Evolutionary conservation across 2,888 invertebrate species (phyloP).

Genomic region (Caenorhabditis sp.): DNA sequence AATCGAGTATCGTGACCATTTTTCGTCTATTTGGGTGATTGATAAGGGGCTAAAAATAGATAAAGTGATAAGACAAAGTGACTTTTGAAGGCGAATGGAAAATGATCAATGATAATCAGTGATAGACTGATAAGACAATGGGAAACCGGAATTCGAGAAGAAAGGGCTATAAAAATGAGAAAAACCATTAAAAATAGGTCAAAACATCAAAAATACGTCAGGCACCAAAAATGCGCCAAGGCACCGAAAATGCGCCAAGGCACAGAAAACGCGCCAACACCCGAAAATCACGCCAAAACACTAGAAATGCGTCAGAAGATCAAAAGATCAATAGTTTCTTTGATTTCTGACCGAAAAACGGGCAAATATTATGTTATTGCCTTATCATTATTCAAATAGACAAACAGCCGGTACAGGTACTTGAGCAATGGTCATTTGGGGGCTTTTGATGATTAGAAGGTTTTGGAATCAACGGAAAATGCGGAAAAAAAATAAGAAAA

Average conservation of each 20-base stretch:
- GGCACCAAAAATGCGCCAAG: background rate
- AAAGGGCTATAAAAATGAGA: conserved; percentile 13
- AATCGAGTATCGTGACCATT: background rate
- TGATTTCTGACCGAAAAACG: too few relatives aligned
- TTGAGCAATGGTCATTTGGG: too few relatives aligned
- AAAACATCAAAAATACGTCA: background rate
- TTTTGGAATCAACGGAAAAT: too few relatives aligned
- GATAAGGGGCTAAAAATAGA: conserved; percentile 48
- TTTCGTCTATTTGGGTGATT: conserved; percentile 43
- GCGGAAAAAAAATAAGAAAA: too few relatives aligned
- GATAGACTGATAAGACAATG: conserved; percentile 5
- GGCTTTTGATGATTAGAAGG: too few relatives aligned
- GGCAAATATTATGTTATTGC: too few relatives aligned
- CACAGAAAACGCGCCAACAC: too few relatives aligned
- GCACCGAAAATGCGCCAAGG: background rate
- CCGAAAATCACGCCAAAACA: too few relatives aligned
- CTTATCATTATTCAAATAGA: too few relatives aligned
- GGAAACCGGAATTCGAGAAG: conserved; percentile 32
- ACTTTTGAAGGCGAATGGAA: conserved; percentile 26
- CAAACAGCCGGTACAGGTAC: too few relatives aligned
- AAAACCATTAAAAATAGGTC: conserved; percentile 1
- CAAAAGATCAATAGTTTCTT: too few relatives aligned
- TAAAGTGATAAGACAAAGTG: conserved; percentile 21
- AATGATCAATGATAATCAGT: conserved; percentile 2
- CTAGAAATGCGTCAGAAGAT: too few relatives aligned